Percentiles rank a stretch among this genome's conserved stretches.
Conservation (phyloP, 2,888 invertebrate species). For the Cataglyphis livida region DNA sequence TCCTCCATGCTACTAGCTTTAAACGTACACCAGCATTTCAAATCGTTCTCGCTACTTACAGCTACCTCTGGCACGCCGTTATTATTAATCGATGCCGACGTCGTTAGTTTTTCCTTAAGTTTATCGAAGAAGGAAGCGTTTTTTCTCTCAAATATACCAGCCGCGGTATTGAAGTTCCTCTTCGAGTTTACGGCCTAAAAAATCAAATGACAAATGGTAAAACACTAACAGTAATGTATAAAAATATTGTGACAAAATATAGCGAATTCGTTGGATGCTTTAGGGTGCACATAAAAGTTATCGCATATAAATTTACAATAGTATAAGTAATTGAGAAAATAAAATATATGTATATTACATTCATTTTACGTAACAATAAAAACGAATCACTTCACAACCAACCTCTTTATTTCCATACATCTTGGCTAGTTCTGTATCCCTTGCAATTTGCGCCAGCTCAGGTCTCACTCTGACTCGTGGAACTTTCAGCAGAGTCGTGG, state of each 20-base stretch:
- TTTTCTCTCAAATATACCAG: conserved; percentile 87
- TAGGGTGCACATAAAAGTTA: too few species aligned
- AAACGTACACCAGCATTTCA: conserved; percentile 84
- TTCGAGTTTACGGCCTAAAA: conserved; percentile 75
- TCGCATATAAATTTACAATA: too few species aligned
- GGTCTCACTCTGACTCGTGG: conserved; percentile 82
- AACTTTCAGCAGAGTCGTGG: conserved; percentile 80
- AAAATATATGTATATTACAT: neutral
- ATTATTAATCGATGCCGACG: conserved; percentile 87
- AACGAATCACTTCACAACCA: conserved; percentile 5
- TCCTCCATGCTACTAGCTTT: conserved; percentile 82
- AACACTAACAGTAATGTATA: too few species aligned
- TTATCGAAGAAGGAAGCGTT: conserved; percentile 94
- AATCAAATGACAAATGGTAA: neutral
- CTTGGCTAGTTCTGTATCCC: conserved; percentile 81
- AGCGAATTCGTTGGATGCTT: too few species aligned
- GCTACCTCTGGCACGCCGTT: conserved; percentile 91
- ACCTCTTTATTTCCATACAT: conserved; percentile 81
- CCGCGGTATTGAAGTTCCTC: conserved; percentile 74
- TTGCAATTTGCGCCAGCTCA: conserved; percentile 82
- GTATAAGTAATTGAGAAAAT: too few species aligned
- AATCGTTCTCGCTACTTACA: conserved; percentile 89
- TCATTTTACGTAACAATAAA: conserved; percentile 6
- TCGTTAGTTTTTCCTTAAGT: conserved; percentile 91
- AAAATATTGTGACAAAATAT: neutral